Evolutionary conservation across 1,140 invertebrate species (phyloP), one percentile per base, ranked within the genome.

Genomic region (Trichonephila inaurata): DNA sequence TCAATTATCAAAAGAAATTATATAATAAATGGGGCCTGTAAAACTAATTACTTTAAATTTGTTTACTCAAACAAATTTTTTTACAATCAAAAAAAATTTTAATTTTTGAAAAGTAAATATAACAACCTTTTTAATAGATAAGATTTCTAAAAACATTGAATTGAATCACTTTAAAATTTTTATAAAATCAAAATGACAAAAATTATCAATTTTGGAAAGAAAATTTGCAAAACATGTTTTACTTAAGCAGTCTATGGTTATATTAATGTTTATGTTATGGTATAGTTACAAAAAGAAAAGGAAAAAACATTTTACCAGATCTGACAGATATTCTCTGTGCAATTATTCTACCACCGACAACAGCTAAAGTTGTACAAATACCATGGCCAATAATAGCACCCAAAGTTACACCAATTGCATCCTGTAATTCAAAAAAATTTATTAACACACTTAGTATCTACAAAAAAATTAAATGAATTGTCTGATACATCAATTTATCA

Each of bases 341-440:
- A 94, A 99, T 97, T 96, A 99, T 98, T 95, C 98, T 96, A 10
- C 99, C 99, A 24, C 98, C 99, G 94, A 99, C 96, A 83, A 99
- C 99, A 95, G 99, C 99, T 95, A 99, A 96, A n/a, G 98, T 98
- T 18, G 99, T 99, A 96, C 99, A 99, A 87, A 99, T 96, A 12
- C 97, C 97, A 96, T 99, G 99, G 5, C 99, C 99, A 92, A 99
- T 95, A 94, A 98, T 96, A 72, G 98, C 99, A 58, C 99, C 99
- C 83, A 99, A 95, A 94, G 99, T 98, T 96, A 97, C 97, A 77
- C 85, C 69, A 92, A 85, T 0, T 19, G 93, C 94, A 94, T 94
- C 94, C 94, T 94, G 33, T 51, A 51, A 51, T 51, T 10, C 0
- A 51, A 51, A 12, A 51, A 51, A 51, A 51, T 51, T 51, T 51